Percentiles rank a stretch among this genome's conserved stretches.
Evolutionary conservation across 2,888 invertebrate genomes (phyloP).

Genomic region (Macrosoma leucophasiata): DNA sequence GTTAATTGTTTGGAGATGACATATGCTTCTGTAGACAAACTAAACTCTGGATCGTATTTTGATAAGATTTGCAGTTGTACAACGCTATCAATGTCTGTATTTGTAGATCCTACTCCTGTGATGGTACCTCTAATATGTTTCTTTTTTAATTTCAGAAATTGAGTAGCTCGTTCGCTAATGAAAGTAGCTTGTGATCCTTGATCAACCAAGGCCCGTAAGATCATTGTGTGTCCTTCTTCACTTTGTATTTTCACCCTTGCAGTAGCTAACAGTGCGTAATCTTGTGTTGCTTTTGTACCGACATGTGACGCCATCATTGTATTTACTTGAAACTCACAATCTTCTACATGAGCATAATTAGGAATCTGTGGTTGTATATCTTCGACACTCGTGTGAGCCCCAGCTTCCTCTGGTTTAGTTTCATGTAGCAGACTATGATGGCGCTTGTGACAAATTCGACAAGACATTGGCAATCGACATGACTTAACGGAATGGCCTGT

Average conservation of each 20-base stretch:
- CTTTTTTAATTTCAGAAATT: constrained; percentile 13
- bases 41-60: constrained; percentile 8
- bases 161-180: constrained; percentile 18
- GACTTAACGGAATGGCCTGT: constrained; percentile 9
- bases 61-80: constrained; percentile 16
- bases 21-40: constrained; percentile 15
- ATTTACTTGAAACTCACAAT: constrained; percentile 3
- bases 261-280: constrained; percentile 5
- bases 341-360: constrained; percentile 7
- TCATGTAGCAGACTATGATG: constrained; percentile 16
- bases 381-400: constrained; percentile 2
- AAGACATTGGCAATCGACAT: constrained; percentile 5
- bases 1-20: constrained; percentile 23
- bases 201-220: constrained; percentile 8
- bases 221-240: constrained; percentile 2
- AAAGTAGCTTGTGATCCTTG: constrained; percentile 9
- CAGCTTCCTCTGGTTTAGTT: neutral
- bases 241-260: constrained; percentile 5
- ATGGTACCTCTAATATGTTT: constrained; percentile 11
- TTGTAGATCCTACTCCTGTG: constrained; percentile 11
- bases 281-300: neutral
- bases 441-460: constrained; percentile 13
- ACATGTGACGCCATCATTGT: constrained; percentile 8
- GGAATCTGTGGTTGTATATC: constrained; percentile 8
- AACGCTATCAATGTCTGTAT: constrained; percentile 12